Evolutionary conservation across 2,888 invertebrate genomes (phyloP), one percentile per base, ranked within the genome.

Genomic region (Drosophila lutescens): DNA sequence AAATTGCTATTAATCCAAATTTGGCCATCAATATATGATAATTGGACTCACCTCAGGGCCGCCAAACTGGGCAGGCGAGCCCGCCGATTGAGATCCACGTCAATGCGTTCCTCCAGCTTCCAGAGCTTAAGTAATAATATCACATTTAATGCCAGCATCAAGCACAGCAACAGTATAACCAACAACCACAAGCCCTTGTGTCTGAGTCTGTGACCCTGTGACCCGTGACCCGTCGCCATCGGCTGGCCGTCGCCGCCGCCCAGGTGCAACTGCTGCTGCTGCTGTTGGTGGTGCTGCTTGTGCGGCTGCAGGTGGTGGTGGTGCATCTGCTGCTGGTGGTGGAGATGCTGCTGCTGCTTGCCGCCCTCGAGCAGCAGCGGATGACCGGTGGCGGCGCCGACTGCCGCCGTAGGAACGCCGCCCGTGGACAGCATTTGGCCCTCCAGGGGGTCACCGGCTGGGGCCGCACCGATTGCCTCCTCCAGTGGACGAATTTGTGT

Each of bases 51-150:
- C 91, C 91, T 91, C 69, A 92, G 76, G 58, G 88, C 78, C 44
- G 90, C 85, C 73, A 91, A 80, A 78, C 76, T 91, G 61, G 92
- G 91, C 74, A 91, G 76, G 30, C 89, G 91, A 4, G 88, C 78
- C 54, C 91, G 91, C 74, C 78, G 86, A 57, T 68, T 87, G 77
- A 90, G 81, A 82, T 91, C 91, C 68, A 82, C 86, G 56, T 91
- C 92, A 72, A 91, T 91, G 77, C 90, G 92, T 70, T 94, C 93
- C 90, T 96, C 95, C 75, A 95, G 91, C 78, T 94, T 93, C 95
- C 96, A 96, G 79, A 98, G 93, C 93, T 96, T 95, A 93, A 96
- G 96, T 93, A 97, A 97, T 69, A 98, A 94, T 91, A 96, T 93
- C 76, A 95, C 96, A 93, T 96, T 96, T 86, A 97, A 92, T 83